Evolutionary conservation across 2,113 vertebrate species (phyloP).

Genomic region (Corythaixoides concolor): DNA sequence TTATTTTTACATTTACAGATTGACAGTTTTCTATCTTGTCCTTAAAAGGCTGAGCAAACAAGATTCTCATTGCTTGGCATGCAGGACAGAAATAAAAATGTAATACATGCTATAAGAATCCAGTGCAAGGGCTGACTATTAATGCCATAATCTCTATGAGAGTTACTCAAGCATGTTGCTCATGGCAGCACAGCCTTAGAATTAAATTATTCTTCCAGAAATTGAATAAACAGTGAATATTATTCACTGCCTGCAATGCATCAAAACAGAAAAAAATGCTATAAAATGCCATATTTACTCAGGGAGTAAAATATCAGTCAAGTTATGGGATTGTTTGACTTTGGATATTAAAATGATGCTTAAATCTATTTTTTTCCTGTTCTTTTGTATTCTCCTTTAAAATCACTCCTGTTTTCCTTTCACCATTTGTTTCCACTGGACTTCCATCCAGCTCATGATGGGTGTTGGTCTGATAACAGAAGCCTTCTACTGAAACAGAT

Average conservation of each 20-base stretch:
- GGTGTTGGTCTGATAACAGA: not conserved
- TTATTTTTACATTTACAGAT: not conserved
- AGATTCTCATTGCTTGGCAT: not conserved
- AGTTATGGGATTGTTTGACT: not conserved
- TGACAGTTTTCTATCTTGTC: not conserved
- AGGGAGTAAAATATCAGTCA: not conserved
- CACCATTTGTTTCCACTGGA: not conserved
- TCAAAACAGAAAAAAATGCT: not conserved
- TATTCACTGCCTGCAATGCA: not conserved
- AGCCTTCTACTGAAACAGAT: not conserved
- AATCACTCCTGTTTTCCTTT: not conserved
- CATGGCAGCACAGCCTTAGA: not conserved
- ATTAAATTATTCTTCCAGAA: slow-evolving; percentile 17
- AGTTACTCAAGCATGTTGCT: not conserved
- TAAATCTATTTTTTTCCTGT: not conserved
- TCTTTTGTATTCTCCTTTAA: not conserved
- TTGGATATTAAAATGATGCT: not conserved
- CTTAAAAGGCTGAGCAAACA: slow-evolving; percentile 5
- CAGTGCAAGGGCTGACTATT: not conserved
- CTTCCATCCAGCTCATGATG: not conserved
- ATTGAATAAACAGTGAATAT: not conserved
- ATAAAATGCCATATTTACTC: not conserved
- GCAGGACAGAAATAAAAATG: not conserved
- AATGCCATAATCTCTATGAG: not conserved
- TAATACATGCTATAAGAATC: not conserved